phyloP scores from a whole-genome alignment of 2,888 invertebrate species.

The Nomada lathburiana region DNA sequence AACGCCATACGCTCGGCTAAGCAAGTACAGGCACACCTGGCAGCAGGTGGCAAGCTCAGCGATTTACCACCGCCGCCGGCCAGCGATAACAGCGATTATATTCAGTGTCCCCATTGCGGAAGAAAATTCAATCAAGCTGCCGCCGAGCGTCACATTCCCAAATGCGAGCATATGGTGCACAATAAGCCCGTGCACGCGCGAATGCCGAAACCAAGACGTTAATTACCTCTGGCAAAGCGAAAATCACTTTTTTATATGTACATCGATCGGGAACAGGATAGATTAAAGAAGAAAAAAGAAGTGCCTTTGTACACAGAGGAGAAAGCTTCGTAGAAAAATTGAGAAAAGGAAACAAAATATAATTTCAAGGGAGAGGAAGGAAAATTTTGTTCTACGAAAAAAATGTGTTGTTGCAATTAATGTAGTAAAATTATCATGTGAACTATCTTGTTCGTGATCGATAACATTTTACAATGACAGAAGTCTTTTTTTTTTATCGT shows the following conservation, averaged over 20 bases:
- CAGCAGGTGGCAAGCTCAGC: conserved; percentile 93
- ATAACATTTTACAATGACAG: conserved; percentile 14
- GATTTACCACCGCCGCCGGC: conserved; percentile 96
- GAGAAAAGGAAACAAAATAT: neutral
- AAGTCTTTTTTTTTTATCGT: neutral
- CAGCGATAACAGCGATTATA: conserved; percentile 95
- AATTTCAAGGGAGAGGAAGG: neutral
- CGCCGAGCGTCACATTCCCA: conserved; percentile 96
- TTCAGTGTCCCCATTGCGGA: conserved; percentile 94
- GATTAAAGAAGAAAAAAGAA: neutral
- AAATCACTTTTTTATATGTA: neutral
- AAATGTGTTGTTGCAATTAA: neutral
- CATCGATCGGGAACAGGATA: conserved; percentile 34
- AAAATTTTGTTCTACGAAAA: neutral
- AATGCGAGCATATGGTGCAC: conserved; percentile 93
- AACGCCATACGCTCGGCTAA: conserved; percentile 95
- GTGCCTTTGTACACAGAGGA: neutral
- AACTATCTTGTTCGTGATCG: conserved; percentile 18
- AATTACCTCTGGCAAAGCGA: conserved; percentile 17
- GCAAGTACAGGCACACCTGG: conserved; percentile 91
- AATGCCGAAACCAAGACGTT: conserved; percentile 61
- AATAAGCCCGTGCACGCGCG: conserved; percentile 88
- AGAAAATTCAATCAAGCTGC: conserved; percentile 93
- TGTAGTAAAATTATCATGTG: neutral
- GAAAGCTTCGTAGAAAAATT: neutral